Conservation (phyloP, 23 tunicate species). For the Halocynthia aurantium region DNA sequence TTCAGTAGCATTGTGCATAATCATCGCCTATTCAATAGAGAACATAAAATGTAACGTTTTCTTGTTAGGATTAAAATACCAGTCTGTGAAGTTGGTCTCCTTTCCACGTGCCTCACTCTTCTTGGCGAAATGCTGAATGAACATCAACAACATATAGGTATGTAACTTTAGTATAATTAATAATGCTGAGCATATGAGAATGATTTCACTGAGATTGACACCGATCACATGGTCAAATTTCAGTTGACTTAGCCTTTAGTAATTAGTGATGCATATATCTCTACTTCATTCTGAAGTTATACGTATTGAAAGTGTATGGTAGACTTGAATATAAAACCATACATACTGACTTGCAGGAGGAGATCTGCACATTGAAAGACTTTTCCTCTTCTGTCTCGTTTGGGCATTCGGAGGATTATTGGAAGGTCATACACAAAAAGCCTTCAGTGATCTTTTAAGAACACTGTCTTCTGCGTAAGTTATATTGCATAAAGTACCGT, state of each 20-base stretch:
- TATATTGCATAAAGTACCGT: no score
- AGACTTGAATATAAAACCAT: neutral
- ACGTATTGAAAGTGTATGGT: no score
- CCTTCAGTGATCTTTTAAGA: conserved; percentile 74
- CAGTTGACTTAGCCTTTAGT: no score
- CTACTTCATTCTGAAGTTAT: neutral
- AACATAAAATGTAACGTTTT: neutral
- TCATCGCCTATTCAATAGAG: no score
- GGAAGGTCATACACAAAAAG: conserved; percentile 53
- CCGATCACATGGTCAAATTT: no score
- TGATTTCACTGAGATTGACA: no score
- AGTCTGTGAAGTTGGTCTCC: conserved; percentile 76
- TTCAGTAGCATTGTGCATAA: neutral
- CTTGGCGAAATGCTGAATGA: conserved; percentile 82
- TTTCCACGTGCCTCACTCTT: conserved; percentile 61
- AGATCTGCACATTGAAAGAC: conserved; percentile 72
- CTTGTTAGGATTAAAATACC: conserved; percentile 24
- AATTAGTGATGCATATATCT: no score
- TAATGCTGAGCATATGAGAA: neutral
- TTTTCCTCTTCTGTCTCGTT: conserved; percentile 72
- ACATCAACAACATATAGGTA: conserved; percentile 72
- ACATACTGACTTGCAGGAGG: conserved; percentile 27
- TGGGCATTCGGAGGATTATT: conserved; percentile 88
- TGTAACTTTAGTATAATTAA: neutral
- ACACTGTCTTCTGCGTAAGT: conserved; percentile 76